Conservation (phyloP, 2,113 vertebrate species). For the Crotalus tigris region DNA sequence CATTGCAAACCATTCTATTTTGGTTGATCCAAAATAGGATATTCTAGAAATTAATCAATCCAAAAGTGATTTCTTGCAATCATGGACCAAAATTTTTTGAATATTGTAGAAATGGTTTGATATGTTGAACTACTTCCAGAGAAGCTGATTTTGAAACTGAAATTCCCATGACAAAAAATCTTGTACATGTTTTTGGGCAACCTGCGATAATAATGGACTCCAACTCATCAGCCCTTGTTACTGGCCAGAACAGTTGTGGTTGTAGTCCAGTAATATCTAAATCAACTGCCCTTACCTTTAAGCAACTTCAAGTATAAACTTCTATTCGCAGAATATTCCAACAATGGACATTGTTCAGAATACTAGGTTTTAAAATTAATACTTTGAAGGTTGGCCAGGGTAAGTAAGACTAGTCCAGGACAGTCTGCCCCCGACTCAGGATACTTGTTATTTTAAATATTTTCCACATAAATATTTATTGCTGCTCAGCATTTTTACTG, state of each 20-base stretch:
- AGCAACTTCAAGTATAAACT: background rate
- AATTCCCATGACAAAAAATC: background rate
- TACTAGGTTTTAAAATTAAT: background rate
- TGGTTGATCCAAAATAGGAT: background rate
- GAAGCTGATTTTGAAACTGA: background rate
- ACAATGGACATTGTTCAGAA: background rate
- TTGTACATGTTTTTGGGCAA: background rate
- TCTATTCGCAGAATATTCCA: background rate
- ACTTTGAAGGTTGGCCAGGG: background rate
- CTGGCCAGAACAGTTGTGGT: background rate
- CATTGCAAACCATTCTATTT: background rate
- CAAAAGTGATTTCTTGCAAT: background rate
- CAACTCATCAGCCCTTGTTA: background rate
- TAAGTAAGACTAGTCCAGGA: background rate
- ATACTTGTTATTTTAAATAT: conserved; percentile 13
- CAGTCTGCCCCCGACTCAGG: background rate
- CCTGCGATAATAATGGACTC: background rate
- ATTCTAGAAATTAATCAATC: background rate
- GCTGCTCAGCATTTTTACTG: conserved; percentile 13
- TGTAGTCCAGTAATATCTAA: background rate
- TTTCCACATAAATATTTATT: conserved; percentile 32
- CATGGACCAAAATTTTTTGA: background rate
- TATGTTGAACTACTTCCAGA: background rate
- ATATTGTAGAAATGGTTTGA: background rate
- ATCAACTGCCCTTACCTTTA: background rate